A percentile compares a stretch with the other conserved stretches of the same genome.
phyloP scores from a whole-genome alignment of 2,113 vertebrate genomes.

The Maccullochella peelii region DNA sequence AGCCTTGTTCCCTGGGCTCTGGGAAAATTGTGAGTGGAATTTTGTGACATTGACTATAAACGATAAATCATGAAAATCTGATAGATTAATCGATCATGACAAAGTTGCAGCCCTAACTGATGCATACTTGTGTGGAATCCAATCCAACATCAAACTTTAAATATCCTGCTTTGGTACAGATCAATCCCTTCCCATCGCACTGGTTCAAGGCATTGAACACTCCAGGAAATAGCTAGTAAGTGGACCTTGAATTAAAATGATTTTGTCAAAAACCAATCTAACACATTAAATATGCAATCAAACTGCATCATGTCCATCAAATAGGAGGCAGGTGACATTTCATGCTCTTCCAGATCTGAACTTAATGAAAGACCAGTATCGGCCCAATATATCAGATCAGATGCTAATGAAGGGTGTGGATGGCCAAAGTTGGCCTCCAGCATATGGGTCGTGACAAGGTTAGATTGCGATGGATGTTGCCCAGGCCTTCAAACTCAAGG shows the following conservation, averaged over 20 bases:
- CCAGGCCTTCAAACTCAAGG: constrained; percentile 43
- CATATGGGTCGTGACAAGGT: constrained; percentile 55
- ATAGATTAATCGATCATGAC: background rate
- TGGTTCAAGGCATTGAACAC: background rate
- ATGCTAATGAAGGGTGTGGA: constrained; percentile 41
- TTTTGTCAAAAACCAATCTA: background rate
- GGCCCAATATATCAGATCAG: background rate
- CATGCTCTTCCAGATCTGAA: background rate
- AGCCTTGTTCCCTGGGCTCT: background rate
- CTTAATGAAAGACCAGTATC: background rate
- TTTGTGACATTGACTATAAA: background rate
- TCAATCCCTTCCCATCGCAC: background rate
- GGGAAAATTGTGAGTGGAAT: background rate
- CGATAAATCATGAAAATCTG: background rate
- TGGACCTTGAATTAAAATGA: background rate
- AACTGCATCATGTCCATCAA: background rate
- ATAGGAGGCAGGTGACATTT: background rate
- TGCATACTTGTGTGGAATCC: background rate
- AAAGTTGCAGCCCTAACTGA: background rate
- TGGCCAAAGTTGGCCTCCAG: constrained; percentile 42
- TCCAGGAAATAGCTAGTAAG: background rate
- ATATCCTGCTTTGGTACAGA: background rate
- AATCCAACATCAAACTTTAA: background rate
- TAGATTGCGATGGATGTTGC: constrained; percentile 56
- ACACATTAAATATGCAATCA: background rate